Evolutionary conservation across 2,113 vertebrate species (phyloP).

Genomic region (Protobothrops mucrosquamatus): DNA sequence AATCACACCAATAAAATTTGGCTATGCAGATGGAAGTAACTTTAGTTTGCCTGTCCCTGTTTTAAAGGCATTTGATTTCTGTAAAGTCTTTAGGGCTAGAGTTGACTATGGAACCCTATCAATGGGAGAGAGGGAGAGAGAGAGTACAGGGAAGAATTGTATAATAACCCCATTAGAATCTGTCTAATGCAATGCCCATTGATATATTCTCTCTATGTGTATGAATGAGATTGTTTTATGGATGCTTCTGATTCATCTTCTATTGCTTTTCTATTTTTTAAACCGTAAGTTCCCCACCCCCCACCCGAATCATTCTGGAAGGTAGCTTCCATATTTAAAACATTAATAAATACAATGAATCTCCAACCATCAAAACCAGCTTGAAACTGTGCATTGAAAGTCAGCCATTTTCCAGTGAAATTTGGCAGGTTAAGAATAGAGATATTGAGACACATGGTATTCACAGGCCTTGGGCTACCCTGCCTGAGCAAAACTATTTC

Average conservation of each 20-base stretch:
- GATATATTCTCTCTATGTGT: no score
- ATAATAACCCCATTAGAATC: no score
- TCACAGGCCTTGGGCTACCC: background rate
- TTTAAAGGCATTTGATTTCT: background rate
- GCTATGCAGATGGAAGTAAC: background rate
- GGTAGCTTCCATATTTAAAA: background rate
- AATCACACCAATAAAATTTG: background rate
- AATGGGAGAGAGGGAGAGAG: background rate
- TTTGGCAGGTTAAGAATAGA: background rate
- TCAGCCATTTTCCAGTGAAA: background rate
- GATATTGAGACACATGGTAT: background rate
- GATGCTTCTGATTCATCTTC: background rate
- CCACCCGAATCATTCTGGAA: background rate
- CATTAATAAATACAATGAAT: background rate
- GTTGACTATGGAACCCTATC: background rate
- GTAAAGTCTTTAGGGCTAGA: background rate
- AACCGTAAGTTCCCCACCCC: background rate
- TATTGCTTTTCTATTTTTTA: background rate
- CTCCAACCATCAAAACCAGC: background rate
- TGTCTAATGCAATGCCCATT: no score
- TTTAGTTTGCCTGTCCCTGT: background rate
- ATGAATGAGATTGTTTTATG: background rate
- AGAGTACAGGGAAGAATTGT: no score
- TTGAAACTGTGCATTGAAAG: background rate
- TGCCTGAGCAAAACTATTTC: background rate